Base-by-base conservation (phyloP, 2,113 vertebrate genomes). In the Odontesthes bonariensis region DNA sequence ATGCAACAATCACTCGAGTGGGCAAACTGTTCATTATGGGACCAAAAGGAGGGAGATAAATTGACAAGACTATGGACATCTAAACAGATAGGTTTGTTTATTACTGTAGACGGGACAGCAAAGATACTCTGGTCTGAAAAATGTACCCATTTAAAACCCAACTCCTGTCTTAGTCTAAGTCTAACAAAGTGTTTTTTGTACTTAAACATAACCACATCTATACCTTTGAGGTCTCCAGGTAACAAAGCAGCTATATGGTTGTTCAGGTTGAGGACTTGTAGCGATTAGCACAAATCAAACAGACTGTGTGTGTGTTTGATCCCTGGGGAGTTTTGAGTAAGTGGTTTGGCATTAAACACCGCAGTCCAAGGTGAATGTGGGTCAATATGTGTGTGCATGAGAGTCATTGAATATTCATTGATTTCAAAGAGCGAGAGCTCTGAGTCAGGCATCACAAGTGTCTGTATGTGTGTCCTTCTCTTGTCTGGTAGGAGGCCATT, bases 331-430 rank as follows among this genome's bases (percentile, higher is more conserved):
- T 44, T 40, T n/a, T 3, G 8, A n/a, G 33, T 42, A 27, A 65
- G 71, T 66, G 74, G 33, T 44, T 27, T 46, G 60, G 46, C 49
- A 58, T 78, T 62, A 49, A 68, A 61, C 51, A 17, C 17, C 4
- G 46, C 47, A 38, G 33, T 63, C 57, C 72, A 70, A 71, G 73
- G 52, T 62, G 42, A 77, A 47, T 16, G 8, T 31, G 27, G 64
- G 59, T 73, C 64, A 42, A 22, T 47, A 16, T 38, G 60, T 23
- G 49, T 61, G 51, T 72, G 57, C 42, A 51, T 20, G 54, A 56
- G 55, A 57, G 51, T 71, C 60, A 67, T 14, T 85, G 66, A 71
- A 82, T 79, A 85, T 82, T 82, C 83, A 86, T 52, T 55, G 46
- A 61, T 53, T 46, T 35, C 12, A 61, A 42, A 72, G 81, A 67